phyloP scores from a whole-genome alignment of 2,113 vertebrate species.

The Silurus meridionalis region DNA sequence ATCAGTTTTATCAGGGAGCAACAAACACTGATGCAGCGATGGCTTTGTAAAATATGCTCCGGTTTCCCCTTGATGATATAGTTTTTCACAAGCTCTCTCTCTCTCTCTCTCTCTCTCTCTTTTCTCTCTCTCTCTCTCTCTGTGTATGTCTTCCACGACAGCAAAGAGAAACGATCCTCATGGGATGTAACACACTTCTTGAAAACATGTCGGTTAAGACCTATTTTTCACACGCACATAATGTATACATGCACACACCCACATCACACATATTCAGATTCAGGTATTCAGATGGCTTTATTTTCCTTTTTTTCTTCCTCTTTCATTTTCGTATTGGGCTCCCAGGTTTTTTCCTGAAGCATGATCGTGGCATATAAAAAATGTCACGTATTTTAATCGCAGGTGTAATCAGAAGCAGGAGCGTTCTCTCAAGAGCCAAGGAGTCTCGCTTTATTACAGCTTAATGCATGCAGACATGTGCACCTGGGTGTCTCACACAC shows the following conservation, averaged over 20 bases:
- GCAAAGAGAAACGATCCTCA: background rate
- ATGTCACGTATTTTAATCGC: background rate
- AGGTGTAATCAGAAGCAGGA: background rate
- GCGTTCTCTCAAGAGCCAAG: background rate
- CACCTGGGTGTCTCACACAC: constrained; percentile 27
- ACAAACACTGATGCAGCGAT: constrained; percentile 18
- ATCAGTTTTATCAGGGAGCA: background rate
- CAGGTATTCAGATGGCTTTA: background rate
- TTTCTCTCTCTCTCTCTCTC: background rate
- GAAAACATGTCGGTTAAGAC: constrained; percentile 38
- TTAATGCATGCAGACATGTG: constrained; percentile 10
- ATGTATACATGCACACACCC: background rate
- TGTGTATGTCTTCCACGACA: background rate
- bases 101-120: background rate
- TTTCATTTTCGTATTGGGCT: background rate
- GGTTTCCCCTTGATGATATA: background rate
- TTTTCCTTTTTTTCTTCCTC: background rate
- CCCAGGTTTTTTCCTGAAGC: background rate
- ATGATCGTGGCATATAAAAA: background rate
- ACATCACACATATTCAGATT: background rate
- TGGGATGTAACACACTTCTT: constrained; percentile 53
- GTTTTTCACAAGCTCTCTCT: background rate
- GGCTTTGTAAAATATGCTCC: constrained; percentile 21
- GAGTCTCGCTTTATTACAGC: background rate
- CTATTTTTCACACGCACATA: background rate